Percentiles rank a stretch among this genome's conserved stretches.
Conservation (phyloP, 2,797 vertebrate species). For the Macrochelys suwanniensis region DNA sequence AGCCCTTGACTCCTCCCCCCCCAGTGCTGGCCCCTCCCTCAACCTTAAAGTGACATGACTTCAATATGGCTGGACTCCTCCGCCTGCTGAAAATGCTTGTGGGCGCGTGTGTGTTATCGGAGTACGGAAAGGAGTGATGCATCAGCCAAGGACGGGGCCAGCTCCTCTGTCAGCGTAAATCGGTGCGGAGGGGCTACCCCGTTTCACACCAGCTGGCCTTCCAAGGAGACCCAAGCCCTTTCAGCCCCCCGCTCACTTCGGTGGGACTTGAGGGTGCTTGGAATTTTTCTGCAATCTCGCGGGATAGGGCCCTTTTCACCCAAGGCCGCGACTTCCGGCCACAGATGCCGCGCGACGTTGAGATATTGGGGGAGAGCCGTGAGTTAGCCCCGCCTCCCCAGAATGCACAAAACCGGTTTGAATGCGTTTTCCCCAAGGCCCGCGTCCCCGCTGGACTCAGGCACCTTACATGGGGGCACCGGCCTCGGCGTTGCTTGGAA, state of each 20-base stretch:
- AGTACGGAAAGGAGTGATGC: neutral
- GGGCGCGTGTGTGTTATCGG: neutral
- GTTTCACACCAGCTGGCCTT: neutral
- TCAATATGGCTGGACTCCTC: neutral
- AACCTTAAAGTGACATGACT: neutral
- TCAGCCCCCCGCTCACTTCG: neutral
- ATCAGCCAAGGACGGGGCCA: neutral
- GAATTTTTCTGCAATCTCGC: neutral
- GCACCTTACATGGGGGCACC: accelerated
- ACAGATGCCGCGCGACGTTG: neutral
- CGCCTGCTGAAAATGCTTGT: neutral
- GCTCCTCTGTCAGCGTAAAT: neutral
- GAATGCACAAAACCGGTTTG: neutral
- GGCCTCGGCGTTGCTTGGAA: neutral
- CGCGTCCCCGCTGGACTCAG: too few species aligned
- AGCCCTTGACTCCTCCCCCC: neutral
- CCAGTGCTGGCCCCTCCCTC: neutral
- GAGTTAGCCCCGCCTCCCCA: neutral
- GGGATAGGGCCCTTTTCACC: neutral
- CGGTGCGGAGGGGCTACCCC: too few species aligned
- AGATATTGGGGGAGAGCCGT: neutral
- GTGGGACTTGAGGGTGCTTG: neutral
- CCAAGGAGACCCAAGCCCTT: neutral
- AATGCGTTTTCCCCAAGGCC: neutral
- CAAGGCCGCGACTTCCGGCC: neutral